Conservation (phyloP, 1,140 invertebrate genomes). For the Vanessa tameamea region DNA sequence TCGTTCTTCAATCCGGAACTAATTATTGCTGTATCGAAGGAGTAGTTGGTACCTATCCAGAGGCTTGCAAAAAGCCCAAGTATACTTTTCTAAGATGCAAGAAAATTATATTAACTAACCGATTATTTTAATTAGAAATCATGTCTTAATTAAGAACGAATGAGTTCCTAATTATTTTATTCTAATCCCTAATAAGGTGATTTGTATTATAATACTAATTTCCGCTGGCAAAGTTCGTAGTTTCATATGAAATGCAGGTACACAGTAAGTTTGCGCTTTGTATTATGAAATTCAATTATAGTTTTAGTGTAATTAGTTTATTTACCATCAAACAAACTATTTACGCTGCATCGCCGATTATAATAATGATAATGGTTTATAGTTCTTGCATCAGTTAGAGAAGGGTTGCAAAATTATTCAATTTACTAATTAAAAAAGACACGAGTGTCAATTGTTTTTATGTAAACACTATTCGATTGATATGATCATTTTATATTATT, state of each 20-base stretch:
- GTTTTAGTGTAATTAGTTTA: constrained; percentile 21
- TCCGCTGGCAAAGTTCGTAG: neutral
- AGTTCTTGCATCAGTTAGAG: neutral
- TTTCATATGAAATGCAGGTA: constrained; percentile 6
- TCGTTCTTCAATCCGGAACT: too few relatives aligned
- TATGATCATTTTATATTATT: too few relatives aligned
- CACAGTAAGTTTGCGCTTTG: constrained; percentile 15
- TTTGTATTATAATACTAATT: constrained; percentile 18
- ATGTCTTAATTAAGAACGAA: neutral
- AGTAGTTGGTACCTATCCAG: too few relatives aligned
- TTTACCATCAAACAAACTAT: constrained; percentile 15
- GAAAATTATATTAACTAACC: neutral
- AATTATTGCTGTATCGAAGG: too few relatives aligned
- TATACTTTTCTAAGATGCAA: too few relatives aligned
- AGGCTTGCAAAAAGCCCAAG: too few relatives aligned
- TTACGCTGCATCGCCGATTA: constrained; percentile 4
- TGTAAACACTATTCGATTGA: too few relatives aligned
- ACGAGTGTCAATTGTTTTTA: too few relatives aligned
- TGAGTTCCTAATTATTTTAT: constrained; percentile 2
- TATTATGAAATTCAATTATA: constrained; percentile 23
- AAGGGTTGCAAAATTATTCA: too few relatives aligned
- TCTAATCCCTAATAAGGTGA: neutral
- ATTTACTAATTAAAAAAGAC: too few relatives aligned
- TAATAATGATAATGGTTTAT: neutral
- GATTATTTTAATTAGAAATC: neutral